Evolutionary conservation across 2,113 vertebrate genomes (phyloP), one percentile per base, ranked within the genome.

Genomic region (Colaptes auratus): DNA sequence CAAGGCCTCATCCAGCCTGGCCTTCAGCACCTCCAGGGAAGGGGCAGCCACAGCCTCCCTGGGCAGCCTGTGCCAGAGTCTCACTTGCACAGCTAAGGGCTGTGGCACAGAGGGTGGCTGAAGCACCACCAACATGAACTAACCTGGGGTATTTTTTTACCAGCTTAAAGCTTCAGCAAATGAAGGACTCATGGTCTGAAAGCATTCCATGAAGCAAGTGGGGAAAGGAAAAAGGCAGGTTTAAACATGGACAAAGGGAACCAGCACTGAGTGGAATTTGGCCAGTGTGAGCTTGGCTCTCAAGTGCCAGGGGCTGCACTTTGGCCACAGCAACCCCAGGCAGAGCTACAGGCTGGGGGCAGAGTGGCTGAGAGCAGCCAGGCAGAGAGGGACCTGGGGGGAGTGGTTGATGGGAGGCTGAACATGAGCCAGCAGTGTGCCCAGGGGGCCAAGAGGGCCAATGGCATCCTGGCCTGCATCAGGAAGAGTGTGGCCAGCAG

Each of bases 231-330:
- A 64, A 3, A 15, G 82, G 82, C 11, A n/a, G 0, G 1, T 30
- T 71, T 39, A 21, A 50, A 87, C 52, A 82, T n/a, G 30, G 27
- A 44, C 30, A 19, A 50, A 82, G 31, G 5, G 69, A 89, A 53
- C 5, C 48, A 75, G 55, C 33, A 35, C n/a, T n/a, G 80, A 46
- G 36, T 0, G 25, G 30, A 52, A 19, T 24, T 14, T 17, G 46
- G 25, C 53, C 25, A 4, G 19, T 4, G 13, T 20, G 10, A 25
- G 30, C 1, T 1, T 0, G 1, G 39, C 2, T 66, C 50, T 39
- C 39, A 39, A 39, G 39, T 39, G 39, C 39, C 39, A 39, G 39
- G 39, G 11, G 39, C 39, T 39, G 39, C 39, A 39, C 39, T 39
- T 39, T 39, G 39, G 39, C 39, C 39, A 39, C 39, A 39, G 11